A percentile compares a stretch with the other conserved stretches of the same genome.
These are phyloP conservation scores for Cyrtodaria siliqua DNA, from an alignment of 2,888 invertebrate species.

Conservation along the genomic window DNA sequence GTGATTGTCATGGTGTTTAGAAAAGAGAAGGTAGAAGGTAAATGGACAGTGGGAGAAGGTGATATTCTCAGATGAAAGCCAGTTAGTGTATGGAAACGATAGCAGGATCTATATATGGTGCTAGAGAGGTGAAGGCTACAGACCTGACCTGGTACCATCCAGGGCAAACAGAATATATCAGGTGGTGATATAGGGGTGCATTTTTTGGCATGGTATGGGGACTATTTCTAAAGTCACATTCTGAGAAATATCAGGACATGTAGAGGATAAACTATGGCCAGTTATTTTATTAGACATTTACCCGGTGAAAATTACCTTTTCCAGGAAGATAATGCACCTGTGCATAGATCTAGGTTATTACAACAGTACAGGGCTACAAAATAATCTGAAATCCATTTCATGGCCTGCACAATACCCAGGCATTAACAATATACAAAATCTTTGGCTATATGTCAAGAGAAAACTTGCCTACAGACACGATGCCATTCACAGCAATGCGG, in stretches of 20 bases:
- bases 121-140: slow-evolving; percentile 1
- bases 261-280: slow-evolving; percentile 26
- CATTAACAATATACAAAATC: slow-evolving; percentile 31
- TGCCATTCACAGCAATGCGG: slow-evolving; percentile 4
- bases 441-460: slow-evolving; percentile 20
- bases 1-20: too few relatives aligned
- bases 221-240: slow-evolving; percentile 10
- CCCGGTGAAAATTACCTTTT: too few relatives aligned
- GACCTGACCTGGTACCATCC: slow-evolving; percentile 13
- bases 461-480: slow-evolving; percentile 11
- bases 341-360: slow-evolving; percentile 5
- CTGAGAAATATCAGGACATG: slow-evolving; percentile 12
- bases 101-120: slow-evolving; percentile 25
- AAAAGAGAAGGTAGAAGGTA: too few relatives aligned
- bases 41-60: too few relatives aligned
- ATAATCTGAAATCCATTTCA: slow-evolving; percentile 4
- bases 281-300: slow-evolving; percentile 22
- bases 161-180: neutral
- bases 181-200: slow-evolving; percentile 28
- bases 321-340: slow-evolving; percentile 28
- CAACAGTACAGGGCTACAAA: slow-evolving; percentile 1
- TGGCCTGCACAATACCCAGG: slow-evolving; percentile 22
- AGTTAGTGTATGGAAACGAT: slow-evolving; percentile 19
- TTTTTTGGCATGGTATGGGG: slow-evolving; percentile 18
- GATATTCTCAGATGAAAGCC: slow-evolving; percentile 28